Base-by-base conservation (phyloP, 2,888 invertebrate species). In the Embidobia sp. region DNA sequence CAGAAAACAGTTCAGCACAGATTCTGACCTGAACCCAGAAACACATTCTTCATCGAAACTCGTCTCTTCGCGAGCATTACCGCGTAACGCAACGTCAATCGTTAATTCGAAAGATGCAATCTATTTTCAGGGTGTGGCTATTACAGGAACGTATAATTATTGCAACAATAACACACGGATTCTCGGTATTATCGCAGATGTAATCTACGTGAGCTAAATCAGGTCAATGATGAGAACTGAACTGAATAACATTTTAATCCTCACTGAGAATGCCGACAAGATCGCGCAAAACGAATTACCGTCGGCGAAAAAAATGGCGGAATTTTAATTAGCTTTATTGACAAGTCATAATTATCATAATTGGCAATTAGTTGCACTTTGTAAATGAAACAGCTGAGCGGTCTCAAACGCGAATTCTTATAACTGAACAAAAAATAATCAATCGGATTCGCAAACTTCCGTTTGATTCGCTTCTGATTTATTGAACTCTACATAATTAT, bases 151-250 rank as follows among this genome's bases (percentile, higher is more conserved):
- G 42, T 70, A 5, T 59, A 70, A 70, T 70, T 70, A 70, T 64
- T 49, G 48, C 73, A 64, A 63, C 55, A 72, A 72, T 72, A 72
- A 72, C 33, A 37, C 42, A 63, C 31, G 59, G 37, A 63, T 72
- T 57, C 48, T 22, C 33, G 42, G 49, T 35, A 57, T 59, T 44
- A 73, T 57, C 64, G 37, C n/a, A 10, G 11, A 42, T n/a, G 63
- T 37, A 46, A 72, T 48, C 59, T 33, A 46, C 5, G 49, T 16
- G 19, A 16, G 27, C 48, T 57, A 11, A 73, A 64, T 37, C 57
- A 35, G 73, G 73, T 73, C 73, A 73, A 44, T 48, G 73, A 73
- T 64, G 73, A 57, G 64, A 59, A 46, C 11, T 42, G 64, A 29
- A 33, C 73, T 42, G 19, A 27, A 42, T 40, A 57, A 48, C 48